A percentile compares a stretch with the other conserved stretches of the same genome.
Conservation (phyloP, 2,888 invertebrate species). For the Brenthis ino region DNA sequence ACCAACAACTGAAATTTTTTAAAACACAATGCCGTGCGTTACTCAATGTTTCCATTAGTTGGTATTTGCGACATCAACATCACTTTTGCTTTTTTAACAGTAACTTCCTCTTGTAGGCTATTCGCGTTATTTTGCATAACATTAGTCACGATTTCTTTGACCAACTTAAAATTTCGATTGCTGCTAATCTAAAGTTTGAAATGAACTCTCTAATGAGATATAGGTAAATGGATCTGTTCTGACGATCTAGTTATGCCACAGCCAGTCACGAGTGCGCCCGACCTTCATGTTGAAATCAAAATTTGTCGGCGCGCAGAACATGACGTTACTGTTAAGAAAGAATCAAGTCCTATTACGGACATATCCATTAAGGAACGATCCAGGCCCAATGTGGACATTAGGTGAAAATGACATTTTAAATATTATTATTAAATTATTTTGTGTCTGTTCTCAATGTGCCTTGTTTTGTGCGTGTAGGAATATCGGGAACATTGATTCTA, state of each 20-base stretch:
- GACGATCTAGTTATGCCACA: conserved; percentile 69
- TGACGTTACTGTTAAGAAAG: conserved; percentile 31
- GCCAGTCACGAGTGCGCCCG: conserved; percentile 59
- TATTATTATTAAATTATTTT: not conserved
- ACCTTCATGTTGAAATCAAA: conserved; percentile 73
- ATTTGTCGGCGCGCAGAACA: conserved; percentile 53
- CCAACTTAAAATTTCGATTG: conserved; percentile 65
- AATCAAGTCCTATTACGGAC: conserved; percentile 23
- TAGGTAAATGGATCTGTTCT: conserved; percentile 63
- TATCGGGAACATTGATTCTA: no score
- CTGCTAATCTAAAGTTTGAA: conserved; percentile 59
- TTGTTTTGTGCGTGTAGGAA: no score
- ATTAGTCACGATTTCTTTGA: conserved; percentile 64
- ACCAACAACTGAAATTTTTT: not conserved
- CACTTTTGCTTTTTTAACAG: conserved; percentile 52
- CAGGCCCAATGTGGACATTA: not conserved
- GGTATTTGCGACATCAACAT: conserved; percentile 47
- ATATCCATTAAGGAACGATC: conserved; percentile 25
- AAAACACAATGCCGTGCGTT: conserved; percentile 8
- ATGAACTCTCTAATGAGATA: conserved; percentile 58
- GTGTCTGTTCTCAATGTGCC: no score
- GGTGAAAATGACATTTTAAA: not conserved
- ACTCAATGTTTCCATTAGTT: conserved; percentile 29
- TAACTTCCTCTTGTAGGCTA: conserved; percentile 61
- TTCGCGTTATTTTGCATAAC: conserved; percentile 70